These are phyloP conservation scores for Scleropages formosus DNA, from an alignment of 2,797 vertebrate genomes.

Conservation along the genomic window DNA sequence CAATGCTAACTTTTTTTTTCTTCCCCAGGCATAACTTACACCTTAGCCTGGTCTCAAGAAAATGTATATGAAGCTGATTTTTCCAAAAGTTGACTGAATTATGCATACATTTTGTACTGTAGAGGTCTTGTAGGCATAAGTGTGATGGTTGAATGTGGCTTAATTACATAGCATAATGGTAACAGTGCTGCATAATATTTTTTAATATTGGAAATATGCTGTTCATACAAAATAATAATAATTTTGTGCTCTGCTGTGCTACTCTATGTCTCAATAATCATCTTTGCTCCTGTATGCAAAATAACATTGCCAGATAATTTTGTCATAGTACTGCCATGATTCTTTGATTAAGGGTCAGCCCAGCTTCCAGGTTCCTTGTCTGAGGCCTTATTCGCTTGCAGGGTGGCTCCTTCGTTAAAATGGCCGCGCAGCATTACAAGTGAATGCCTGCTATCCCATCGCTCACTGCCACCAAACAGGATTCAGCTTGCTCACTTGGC, in stretches of 20 bases:
- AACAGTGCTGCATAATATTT: background rate
- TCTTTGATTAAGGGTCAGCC: background rate
- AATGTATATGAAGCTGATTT: background rate
- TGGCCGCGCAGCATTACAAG: background rate
- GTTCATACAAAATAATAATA: no score
- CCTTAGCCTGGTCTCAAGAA: background rate
- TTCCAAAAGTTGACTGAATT: no score
- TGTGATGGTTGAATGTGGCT: background rate
- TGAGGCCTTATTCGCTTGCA: no score
- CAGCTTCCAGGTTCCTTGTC: background rate
- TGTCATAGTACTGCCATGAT: background rate
- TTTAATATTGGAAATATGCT: background rate
- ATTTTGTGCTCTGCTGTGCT: no score
- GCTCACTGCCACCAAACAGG: background rate
- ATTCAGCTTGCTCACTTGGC: background rate
- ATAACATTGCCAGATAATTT: background rate
- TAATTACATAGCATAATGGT: background rate
- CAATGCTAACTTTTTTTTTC: background rate
- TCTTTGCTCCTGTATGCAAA: background rate
- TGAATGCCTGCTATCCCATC: background rate
- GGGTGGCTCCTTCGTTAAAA: no score
- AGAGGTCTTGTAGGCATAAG: no score
- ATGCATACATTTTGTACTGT: no score
- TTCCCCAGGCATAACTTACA: background rate
- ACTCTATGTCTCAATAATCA: background rate